Evolutionary conservation across 2,113 vertebrate genomes (phyloP).

Genomic region (Lepisosteus oculatus): DNA sequence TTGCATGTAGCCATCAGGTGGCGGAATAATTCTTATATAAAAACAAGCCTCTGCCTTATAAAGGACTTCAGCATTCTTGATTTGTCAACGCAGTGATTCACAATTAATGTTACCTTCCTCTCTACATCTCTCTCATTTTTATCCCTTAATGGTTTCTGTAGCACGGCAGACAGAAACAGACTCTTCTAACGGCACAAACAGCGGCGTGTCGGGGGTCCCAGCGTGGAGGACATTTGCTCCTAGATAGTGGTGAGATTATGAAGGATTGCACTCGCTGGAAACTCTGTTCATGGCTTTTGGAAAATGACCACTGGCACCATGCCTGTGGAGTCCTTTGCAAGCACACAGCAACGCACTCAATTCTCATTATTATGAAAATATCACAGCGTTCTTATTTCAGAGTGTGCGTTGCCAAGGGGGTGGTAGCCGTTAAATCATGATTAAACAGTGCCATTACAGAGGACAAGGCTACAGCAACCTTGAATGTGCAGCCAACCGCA

Average conservation of each 20-base stretch:
- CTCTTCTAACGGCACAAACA: not conserved
- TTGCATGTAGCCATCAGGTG: no score
- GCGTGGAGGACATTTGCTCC: not conserved
- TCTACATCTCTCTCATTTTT: not conserved
- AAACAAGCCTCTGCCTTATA: no score
- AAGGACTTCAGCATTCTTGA: no score
- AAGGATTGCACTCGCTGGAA: conserved; percentile 12
- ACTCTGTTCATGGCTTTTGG: conserved; percentile 24
- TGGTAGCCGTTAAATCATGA: conserved; percentile 57
- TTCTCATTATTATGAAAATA: conserved; percentile 50
- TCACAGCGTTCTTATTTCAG: conserved; percentile 37
- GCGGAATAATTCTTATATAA: no score
- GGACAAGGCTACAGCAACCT: conserved; percentile 53
- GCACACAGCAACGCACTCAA: conserved; percentile 44
- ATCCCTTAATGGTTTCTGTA: not conserved
- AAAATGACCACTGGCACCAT: conserved; percentile 35
- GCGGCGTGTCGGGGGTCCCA: not conserved
- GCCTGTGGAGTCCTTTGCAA: conserved; percentile 14
- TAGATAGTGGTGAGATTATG: conserved; percentile 5
- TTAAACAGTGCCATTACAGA: conserved; percentile 60
- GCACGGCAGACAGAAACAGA: not conserved
- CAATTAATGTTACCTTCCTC: not conserved
- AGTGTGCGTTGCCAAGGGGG: conserved; percentile 34
- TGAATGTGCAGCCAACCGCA: conserved; percentile 55
- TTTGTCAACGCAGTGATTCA: no score